Evolutionary conservation across 2,888 invertebrate genomes (phyloP), one percentile per base, ranked within the genome.

Genomic region (Amphimallon solstitiale): DNA sequence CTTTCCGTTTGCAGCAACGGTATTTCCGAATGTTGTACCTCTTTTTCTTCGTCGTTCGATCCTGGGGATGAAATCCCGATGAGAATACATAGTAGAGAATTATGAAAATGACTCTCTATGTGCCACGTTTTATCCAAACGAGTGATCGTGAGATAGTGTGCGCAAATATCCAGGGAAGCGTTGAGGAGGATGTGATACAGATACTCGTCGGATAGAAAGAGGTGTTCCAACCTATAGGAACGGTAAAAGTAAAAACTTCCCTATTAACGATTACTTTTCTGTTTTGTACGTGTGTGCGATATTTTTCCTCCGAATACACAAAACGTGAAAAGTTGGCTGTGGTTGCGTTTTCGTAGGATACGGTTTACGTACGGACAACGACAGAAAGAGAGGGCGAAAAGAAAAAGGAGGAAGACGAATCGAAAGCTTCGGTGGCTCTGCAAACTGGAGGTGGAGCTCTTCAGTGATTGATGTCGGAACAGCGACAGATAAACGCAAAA

Each of bases 81-180:
- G 82, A 82, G 86, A 85, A 86, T 86, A 86, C 85, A 86, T 85
- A 86, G 85, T 84, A 84, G 84, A 82, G 81, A 86, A 86, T 86
- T 86, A 86, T 86, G 85, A 86, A 86, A 86, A 86, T 86, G 82
- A 84, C 81, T 75, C 40, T 56, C 40, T 56, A 56, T 77, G 77
- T 78, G 76, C 62, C 63, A 54, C 60, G 40, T 67, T 63, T 63
- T 59, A 56, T 56, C 67, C 67, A 48, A 46, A 37, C 45, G 45
- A 63, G 51, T 45, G 63, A 66, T 62, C 63, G 63, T 63, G 59
- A 59, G 54, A 63, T 54, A 67, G 51, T 60, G 61, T 48, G 46
- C 48, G 60, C 64, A 45, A 56, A 56, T 43, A 56, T 56, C 56
- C 56, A 43, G 43, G 56, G 43, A 56, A 56, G 29, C 56, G 34